Evolutionary conservation across 2,797 vertebrate species (phyloP), one percentile per base, ranked within the genome.

Genomic region (Hydrocynus forskahlii): DNA sequence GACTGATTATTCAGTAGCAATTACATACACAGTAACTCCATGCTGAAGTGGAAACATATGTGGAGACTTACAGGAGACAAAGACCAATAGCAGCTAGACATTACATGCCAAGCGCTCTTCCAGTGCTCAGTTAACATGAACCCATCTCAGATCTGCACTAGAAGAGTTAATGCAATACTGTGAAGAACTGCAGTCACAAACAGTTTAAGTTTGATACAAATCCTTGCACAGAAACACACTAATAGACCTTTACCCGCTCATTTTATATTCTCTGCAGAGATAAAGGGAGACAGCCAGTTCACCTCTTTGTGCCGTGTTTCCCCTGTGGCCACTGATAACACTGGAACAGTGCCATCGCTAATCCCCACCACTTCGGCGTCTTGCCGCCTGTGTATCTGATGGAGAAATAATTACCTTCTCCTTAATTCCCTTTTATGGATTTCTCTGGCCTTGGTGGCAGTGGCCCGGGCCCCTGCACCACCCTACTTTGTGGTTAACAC

Each of bases 391-490:
- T 81, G 67, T 79, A 86, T 83, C 85, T 86, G 77, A 86, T 82
- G 73, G 78, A 78, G 80, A 63, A 81, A 82, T 85, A 88, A 87
- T 86, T 80, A 83, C 71, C 78, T 83, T 81, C 84, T 78, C 83
- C 86, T 83, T 87, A 82, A 87, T 87, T 88, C 78, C 77, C 71
- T 73, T 80, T 76, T 81, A 87, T 87, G 78, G 85, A 87, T 88
- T 86, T 82, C 55, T 74, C 67, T 77, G 73, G 76, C 76, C 74
- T 68, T 59, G 76, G 64, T 80, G 52, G 77, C 75, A 73, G 25
- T 21, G 59, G 78, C 35, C 8, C 16, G 45, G 54, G 66, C 75
- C 60, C 73, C 25, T 79, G 71, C 75, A 78, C 75, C 66, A 63
- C 63, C n/a, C 45, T 82, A 72, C 81, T 84, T 82, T 83, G 71